Base-by-base conservation (phyloP, 2,797 vertebrate genomes). In the Poeciliopsis gracilis region DNA sequence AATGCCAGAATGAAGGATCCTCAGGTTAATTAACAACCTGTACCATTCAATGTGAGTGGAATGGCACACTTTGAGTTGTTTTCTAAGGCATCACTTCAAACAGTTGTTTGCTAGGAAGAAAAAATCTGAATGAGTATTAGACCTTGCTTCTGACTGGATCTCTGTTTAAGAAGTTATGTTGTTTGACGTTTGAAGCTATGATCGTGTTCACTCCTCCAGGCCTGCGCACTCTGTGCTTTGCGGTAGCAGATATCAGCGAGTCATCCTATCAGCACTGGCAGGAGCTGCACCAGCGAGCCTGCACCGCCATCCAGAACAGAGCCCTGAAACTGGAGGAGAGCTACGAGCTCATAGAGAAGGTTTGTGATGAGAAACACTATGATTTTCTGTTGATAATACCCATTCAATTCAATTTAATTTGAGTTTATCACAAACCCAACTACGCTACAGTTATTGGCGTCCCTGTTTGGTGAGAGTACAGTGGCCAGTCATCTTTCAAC, bases 331-430 rank as follows among this genome's bases (percentile, higher is more conserved):
- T 99, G 79, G 98, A 99, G 86, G 98, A 99, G 92, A 98, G 97
- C 92, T 99, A 99, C 15, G 98, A 99, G 77, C 93, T 99, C n/a
- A 99, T 99, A 67, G 98, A 99, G 90, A 99, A 97, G 96, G 98
- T 99, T 90, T 33, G 94, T 85, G 18, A 20, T 57, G 13, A 46
- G 1, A 72, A 72, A 45, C 33, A 28, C 16, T 38, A 45, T 57
- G 8, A 3, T 6, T 73, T 67, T 4, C 66, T 53, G 15, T 69
- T 53, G 43, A 20, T 57, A 28, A 41, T 8, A 61, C 16, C 30
- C 41, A 43, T 43, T 18, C 15, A 45, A 0, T 66, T 15, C 6
- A 66, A 36, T 66, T 33, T 61, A 33, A 61, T 11, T 53, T 25
- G 15, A 18, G 25, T 67, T 41, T 25, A 41, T 69, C 10, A 45